phyloP scores from a whole-genome alignment of 2,888 invertebrate genomes.

The Ferdinandea cuprea region DNA sequence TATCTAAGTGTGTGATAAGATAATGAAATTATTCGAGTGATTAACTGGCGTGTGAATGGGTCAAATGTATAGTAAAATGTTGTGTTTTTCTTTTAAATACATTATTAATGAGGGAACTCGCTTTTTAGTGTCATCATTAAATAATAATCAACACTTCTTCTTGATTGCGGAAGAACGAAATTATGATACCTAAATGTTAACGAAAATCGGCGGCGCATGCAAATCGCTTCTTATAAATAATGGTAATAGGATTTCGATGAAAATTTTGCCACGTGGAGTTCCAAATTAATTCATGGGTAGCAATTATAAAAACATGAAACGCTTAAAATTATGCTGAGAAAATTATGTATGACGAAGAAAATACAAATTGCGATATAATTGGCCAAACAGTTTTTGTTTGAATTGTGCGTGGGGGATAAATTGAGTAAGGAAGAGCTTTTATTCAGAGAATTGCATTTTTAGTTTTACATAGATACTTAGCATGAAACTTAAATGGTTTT shows the following conservation, averaged over 20 bases:
- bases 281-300: neutral
- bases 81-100: too few relatives aligned
- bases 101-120: neutral
- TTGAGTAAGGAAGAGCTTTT: too few relatives aligned
- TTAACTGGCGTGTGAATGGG: neutral
- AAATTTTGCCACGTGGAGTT: conserved; percentile 6
- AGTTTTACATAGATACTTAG: too few relatives aligned
- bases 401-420: too few relatives aligned
- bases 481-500: too few relatives aligned
- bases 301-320: too few relatives aligned
- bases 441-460: too few relatives aligned
- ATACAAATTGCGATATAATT: too few relatives aligned
- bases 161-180: conserved; percentile 17
- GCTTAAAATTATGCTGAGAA: too few relatives aligned
- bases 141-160: conserved; percentile 8
- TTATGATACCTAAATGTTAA: neutral
- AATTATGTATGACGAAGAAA: too few relatives aligned
- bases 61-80: too few relatives aligned
- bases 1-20: conserved; percentile 5
- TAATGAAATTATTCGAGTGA: neutral
- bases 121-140: conserved; percentile 26
- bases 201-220: neutral
- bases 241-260: conserved; percentile 13
- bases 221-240: conserved; percentile 11
- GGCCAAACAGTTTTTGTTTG: too few relatives aligned